phyloP scores from a whole-genome alignment of 2,113 vertebrate genomes.

The Corvus cornix region DNA sequence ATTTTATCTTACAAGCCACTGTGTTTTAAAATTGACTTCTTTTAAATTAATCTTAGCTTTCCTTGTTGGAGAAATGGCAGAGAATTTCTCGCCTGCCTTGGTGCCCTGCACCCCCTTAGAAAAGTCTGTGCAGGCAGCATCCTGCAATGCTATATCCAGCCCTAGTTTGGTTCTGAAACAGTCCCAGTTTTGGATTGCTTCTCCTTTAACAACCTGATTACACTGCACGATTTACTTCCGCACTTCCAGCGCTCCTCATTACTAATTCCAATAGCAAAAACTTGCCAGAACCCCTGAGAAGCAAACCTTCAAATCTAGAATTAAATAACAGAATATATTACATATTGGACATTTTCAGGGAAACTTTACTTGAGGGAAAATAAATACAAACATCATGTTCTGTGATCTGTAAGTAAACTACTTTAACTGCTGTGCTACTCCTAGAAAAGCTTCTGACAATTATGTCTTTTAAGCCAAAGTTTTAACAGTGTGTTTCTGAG shows the following conservation, averaged over 20 bases:
- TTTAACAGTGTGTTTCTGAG: conserved; percentile 50
- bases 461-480: conserved; percentile 48
- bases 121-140: not conserved
- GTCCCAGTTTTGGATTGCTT: conserved; percentile 1
- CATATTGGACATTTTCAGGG: conserved; percentile 41
- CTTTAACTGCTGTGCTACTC: conserved; percentile 17
- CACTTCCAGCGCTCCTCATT: conserved; percentile 55
- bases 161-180: not conserved
- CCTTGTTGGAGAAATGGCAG: not conserved
- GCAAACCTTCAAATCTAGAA: conserved; percentile 51
- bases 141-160: not conserved
- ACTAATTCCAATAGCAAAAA: conserved; percentile 61
- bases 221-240: conserved; percentile 36
- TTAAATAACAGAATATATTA: conserved; percentile 63
- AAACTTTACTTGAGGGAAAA: conserved; percentile 58
- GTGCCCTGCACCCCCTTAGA: not conserved
- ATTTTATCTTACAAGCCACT: not conserved
- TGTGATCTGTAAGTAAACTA: conserved; percentile 47
- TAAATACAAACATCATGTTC: conserved; percentile 51
- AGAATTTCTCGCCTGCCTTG: not conserved
- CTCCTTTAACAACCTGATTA: conserved; percentile 28
- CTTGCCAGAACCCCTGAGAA: conserved; percentile 54
- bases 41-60: conserved; percentile 21
- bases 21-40: conserved; percentile 35
- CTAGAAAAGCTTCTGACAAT: conserved; percentile 65